A percentile compares a stretch with the other conserved stretches of the same genome.
These are phyloP conservation scores for Chrysochloris asiatica DNA, from an alignment of 2,113 vertebrate species.

Conservation along the genomic window DNA sequence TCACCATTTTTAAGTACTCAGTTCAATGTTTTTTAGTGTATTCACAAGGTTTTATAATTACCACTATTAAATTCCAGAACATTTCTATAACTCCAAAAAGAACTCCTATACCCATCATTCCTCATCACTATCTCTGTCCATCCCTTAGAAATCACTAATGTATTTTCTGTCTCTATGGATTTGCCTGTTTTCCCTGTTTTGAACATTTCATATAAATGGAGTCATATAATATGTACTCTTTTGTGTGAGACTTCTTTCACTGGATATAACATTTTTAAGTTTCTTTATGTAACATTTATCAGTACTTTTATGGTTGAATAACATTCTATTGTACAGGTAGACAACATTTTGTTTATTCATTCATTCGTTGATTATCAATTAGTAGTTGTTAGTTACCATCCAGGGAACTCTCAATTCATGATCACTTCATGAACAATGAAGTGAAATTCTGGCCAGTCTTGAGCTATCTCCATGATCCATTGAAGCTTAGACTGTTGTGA, in stretches of 20 bases:
- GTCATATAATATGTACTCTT: background rate
- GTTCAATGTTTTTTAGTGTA: constrained; percentile 22
- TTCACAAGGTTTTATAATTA: background rate
- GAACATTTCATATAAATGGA: background rate
- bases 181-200: too few relatives aligned
- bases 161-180: background rate
- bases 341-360: background rate
- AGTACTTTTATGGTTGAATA: too few relatives aligned
- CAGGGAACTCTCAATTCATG: background rate
- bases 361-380: background rate
- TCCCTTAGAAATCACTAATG: background rate
- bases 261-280: background rate
- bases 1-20: background rate
- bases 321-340: background rate
- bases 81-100: background rate
- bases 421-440: background rate
- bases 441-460: background rate
- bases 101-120: background rate
- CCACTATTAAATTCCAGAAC: background rate
- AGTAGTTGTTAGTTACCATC: background rate
- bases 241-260: background rate
- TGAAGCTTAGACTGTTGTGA: background rate
- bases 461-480: background rate
- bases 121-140: too few relatives aligned
- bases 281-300: background rate